Evolutionary conservation across 2,888 invertebrate species (phyloP).

Genomic region (Megamerina dolium): DNA sequence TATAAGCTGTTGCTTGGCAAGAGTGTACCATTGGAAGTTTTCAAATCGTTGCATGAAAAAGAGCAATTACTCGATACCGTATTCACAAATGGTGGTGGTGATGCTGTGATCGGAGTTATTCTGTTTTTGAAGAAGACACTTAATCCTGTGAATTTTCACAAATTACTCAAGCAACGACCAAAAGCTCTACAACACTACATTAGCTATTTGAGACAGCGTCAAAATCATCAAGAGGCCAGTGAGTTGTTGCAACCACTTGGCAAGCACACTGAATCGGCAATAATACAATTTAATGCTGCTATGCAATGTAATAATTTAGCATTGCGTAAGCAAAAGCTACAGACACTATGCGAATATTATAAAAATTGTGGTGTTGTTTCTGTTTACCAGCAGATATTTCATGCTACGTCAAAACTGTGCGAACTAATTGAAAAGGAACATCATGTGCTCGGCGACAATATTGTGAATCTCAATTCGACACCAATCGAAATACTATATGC

Average conservation of each 20-base stretch:
- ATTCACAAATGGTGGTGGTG: conserved; percentile 66
- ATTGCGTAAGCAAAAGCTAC: conserved; percentile 38
- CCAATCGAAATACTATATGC: conserved; percentile 42
- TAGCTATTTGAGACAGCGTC: conserved; percentile 65
- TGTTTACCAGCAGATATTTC: conserved; percentile 40
- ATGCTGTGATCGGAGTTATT: conserved; percentile 61
- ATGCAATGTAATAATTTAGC: conserved; percentile 33
- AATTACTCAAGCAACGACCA: conserved; percentile 62
- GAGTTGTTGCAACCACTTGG: conserved; percentile 69
- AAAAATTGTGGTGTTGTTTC: conserved; percentile 24
- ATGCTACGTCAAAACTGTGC: conserved; percentile 34
- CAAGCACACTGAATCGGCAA: conserved; percentile 59
- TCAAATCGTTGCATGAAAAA: conserved; percentile 62
- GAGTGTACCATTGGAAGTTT: conserved; percentile 51
- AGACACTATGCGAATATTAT: conserved; percentile 30
- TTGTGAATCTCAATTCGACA: conserved; percentile 29
- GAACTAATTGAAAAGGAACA: conserved; percentile 33
- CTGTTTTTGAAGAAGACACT: conserved; percentile 70
- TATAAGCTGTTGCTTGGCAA: conserved; percentile 52
- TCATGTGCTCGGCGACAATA: conserved; percentile 23
- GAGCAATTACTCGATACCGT: conserved; percentile 66
- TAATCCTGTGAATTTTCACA: conserved; percentile 64
- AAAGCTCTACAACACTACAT: conserved; percentile 69
- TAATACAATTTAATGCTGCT: conserved; percentile 48
- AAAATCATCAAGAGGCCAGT: conserved; percentile 55